These are phyloP conservation scores for Erithacus rubecula DNA, from an alignment of 2,797 vertebrate species.

Conservation along the genomic window DNA sequence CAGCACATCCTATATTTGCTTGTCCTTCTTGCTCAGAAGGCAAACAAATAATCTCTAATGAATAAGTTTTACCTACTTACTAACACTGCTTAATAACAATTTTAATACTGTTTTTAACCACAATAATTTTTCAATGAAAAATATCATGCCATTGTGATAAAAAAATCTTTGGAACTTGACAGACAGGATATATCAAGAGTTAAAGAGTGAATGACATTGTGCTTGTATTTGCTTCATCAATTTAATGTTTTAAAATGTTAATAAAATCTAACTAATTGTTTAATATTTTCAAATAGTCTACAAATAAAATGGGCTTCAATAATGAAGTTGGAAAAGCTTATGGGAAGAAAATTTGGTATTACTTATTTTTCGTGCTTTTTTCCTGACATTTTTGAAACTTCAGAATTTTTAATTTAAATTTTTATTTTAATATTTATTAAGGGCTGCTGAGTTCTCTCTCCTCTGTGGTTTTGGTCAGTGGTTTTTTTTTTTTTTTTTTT, in stretches of 20 bases:
- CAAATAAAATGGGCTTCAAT: not conserved
- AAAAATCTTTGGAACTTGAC: not conserved
- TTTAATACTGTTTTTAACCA: not conserved
- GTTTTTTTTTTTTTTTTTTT: too few relatives aligned
- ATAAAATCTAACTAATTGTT: not conserved
- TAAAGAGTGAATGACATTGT: not conserved
- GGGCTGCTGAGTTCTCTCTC: not conserved
- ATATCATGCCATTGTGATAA: not conserved
- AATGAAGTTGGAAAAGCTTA: not conserved
- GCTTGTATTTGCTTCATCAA: not conserved
- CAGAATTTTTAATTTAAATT: not conserved
- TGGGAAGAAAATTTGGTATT: not conserved
- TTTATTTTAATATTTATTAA: not conserved
- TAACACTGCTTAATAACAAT: not conserved
- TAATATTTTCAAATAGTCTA: not conserved
- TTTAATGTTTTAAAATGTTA: not conserved
- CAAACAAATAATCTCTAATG: not conserved
- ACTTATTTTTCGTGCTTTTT: not conserved
- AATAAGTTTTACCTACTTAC: not conserved
- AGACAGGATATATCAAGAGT: not conserved
- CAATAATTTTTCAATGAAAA: not conserved
- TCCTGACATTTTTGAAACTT: not conserved
- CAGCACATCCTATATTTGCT: accelerated
- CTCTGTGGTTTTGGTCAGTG: not conserved
- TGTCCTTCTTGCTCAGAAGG: not conserved